Conservation (phyloP, 2,888 invertebrate species). For the Acleris sparsana region DNA sequence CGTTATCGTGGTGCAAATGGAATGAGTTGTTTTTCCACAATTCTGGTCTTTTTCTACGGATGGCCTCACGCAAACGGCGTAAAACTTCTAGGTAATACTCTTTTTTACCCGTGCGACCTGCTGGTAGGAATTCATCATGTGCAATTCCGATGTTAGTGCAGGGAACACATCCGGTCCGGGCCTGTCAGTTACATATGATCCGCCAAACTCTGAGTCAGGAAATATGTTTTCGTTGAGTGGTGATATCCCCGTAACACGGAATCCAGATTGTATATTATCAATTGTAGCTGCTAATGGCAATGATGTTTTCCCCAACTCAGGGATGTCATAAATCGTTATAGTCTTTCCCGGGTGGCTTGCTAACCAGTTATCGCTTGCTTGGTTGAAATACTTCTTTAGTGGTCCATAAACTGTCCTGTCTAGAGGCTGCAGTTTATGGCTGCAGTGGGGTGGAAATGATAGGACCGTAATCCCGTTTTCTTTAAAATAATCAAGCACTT, state of each 20-base stretch:
- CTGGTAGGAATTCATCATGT: too few species aligned
- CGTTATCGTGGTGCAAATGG: too few species aligned
- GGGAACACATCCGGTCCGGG: slow-evolving; percentile 2
- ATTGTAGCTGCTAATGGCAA: slow-evolving; percentile 39
- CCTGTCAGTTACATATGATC: slow-evolving; percentile 36
- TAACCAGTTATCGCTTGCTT: slow-evolving; percentile 37
- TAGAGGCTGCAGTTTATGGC: slow-evolving; percentile 38
- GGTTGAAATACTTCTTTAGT: slow-evolving; percentile 38
- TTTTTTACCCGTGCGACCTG: too few species aligned
- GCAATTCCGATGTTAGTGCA: too few species aligned
- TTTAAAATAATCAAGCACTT: slow-evolving; percentile 37
- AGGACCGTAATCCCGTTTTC: slow-evolving; percentile 33
- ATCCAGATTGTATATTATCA: slow-evolving; percentile 39
- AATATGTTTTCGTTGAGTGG: slow-evolving; percentile 40
- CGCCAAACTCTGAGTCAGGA: slow-evolving; percentile 39
- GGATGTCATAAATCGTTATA: slow-evolving; percentile 39
- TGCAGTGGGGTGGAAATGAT: slow-evolving; percentile 39
- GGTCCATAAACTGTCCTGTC: slow-evolving; percentile 38
- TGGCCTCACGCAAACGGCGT: too few species aligned
- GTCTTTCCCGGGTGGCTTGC: slow-evolving; percentile 40
- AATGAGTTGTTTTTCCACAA: too few species aligned
- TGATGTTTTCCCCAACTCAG: slow-evolving; percentile 33
- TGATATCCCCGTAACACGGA: slow-evolving; percentile 39
- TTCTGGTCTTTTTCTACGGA: too few species aligned
- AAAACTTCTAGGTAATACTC: too few species aligned